phyloP scores from a whole-genome alignment of 2,888 invertebrate genomes.

The Cheilosia soror region DNA sequence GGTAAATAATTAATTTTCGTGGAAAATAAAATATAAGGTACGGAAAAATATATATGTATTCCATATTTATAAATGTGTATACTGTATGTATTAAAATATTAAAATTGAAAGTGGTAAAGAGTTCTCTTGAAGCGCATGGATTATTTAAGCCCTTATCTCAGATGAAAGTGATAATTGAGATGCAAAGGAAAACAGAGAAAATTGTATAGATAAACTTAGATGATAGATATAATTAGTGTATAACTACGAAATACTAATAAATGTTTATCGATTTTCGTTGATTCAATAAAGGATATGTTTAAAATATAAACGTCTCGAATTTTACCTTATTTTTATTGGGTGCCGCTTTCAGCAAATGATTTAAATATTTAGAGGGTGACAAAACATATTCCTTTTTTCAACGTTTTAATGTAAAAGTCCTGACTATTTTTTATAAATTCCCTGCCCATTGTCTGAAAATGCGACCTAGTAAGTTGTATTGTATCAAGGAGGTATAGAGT shows the following conservation, averaged over 20 bases:
- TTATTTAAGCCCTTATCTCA: background rate
- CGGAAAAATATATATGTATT: conserved; percentile 8
- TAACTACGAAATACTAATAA: conserved; percentile 61
- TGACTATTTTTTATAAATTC: no score
- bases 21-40: background rate
- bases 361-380: no score
- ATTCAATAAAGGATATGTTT: conserved; percentile 69
- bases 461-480: no score
- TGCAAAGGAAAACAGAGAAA: conserved; percentile 8
- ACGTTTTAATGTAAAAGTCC: no score
- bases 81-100: conserved; percentile 16
- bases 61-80: conserved; percentile 28
- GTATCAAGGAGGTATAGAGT: no score
- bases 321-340: background rate
- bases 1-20: conserved; percentile 34
- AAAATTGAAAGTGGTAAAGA: conserved; percentile 6
- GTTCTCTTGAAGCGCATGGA: background rate
- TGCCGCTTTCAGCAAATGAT: no score
- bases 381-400: no score
- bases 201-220: conserved; percentile 57
- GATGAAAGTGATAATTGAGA: conserved; percentile 21
- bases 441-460: no score
- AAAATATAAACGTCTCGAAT: conserved; percentile 13
- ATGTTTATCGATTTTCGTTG: conserved; percentile 72
- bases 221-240: conserved; percentile 49